A percentile compares a stretch with the other conserved stretches of the same genome.
phyloP scores from a whole-genome alignment of 1,140 invertebrate species.

The Zaprionus camerounensis region DNA sequence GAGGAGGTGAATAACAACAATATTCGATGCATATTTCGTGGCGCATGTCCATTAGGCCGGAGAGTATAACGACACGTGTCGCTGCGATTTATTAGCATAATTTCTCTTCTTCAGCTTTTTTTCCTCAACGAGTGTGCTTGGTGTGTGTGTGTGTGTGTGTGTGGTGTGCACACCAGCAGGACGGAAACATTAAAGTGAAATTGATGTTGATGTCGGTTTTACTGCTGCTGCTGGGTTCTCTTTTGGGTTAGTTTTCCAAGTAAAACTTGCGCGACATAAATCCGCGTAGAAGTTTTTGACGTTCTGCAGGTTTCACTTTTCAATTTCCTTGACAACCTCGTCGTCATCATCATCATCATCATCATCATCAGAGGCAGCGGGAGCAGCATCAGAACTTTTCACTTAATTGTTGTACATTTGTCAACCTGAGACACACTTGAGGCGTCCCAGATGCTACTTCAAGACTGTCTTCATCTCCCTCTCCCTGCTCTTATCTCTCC shows the following conservation, averaged over 20 bases:
- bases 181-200: slow-evolving; percentile 80
- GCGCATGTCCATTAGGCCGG: slow-evolving; percentile 69
- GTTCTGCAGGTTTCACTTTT: slow-evolving; percentile 52
- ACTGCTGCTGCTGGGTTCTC: slow-evolving; percentile 2
- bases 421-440: slow-evolving; percentile 56
- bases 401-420: slow-evolving; percentile 77
- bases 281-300: slow-evolving; percentile 30
- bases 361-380: neutral
- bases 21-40: slow-evolving; percentile 78
- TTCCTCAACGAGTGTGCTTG: neutral
- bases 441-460: slow-evolving; percentile 24
- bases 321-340: slow-evolving; percentile 62
- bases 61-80: slow-evolving; percentile 77
- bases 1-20: slow-evolving; percentile 25
- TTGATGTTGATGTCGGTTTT: slow-evolving; percentile 61
- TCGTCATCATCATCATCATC: slow-evolving; percentile 15
- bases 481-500: neutral
- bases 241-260: slow-evolving; percentile 38
- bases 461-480: neutral
- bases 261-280: slow-evolving; percentile 53
- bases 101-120: slow-evolving; percentile 71
- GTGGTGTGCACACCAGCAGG: slow-evolving; percentile 13
- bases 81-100: slow-evolving; percentile 81
- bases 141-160: neutral
- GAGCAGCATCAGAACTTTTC: slow-evolving; percentile 55